These are phyloP conservation scores for Cheirogaleus major DNA, from an alignment of 2,797 vertebrate species.

Conservation along the genomic window DNA sequence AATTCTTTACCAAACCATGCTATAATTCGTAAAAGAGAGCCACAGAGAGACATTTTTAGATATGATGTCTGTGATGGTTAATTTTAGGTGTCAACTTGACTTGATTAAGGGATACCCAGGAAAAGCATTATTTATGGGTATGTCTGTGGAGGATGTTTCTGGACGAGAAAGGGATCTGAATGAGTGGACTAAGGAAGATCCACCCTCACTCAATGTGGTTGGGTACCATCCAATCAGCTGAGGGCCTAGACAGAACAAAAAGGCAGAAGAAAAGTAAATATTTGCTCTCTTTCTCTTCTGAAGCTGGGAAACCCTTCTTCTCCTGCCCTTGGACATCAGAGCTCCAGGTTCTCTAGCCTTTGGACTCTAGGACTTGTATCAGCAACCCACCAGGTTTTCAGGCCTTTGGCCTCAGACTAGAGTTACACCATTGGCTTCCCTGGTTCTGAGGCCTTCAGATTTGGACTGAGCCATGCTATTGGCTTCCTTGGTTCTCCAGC, in stretches of 20 bases:
- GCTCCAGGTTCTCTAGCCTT: neutral
- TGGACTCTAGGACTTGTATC: neutral
- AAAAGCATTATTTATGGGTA: neutral
- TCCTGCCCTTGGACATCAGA: neutral
- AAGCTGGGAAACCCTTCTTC: neutral
- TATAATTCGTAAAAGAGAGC: neutral
- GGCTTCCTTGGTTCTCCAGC: neutral
- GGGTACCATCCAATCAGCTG: neutral
- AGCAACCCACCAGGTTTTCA: neutral
- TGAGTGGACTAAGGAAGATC: neutral
- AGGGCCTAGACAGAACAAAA: neutral
- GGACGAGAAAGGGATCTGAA: neutral
- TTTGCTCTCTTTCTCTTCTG: neutral
- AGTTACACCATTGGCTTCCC: neutral
- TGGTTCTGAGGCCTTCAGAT: too few species aligned
- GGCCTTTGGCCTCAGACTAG: neutral
- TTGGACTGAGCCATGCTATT: too few species aligned
- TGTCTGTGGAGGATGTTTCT: neutral
- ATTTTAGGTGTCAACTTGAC: neutral
- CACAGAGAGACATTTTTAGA: neutral
- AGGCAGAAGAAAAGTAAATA: neutral
- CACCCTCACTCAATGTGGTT: neutral
- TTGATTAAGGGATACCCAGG: neutral
- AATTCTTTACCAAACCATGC: neutral
- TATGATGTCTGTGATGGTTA: neutral